Base-by-base conservation (phyloP, 2,888 invertebrate species). In the Ennomos quercinarius region DNA sequence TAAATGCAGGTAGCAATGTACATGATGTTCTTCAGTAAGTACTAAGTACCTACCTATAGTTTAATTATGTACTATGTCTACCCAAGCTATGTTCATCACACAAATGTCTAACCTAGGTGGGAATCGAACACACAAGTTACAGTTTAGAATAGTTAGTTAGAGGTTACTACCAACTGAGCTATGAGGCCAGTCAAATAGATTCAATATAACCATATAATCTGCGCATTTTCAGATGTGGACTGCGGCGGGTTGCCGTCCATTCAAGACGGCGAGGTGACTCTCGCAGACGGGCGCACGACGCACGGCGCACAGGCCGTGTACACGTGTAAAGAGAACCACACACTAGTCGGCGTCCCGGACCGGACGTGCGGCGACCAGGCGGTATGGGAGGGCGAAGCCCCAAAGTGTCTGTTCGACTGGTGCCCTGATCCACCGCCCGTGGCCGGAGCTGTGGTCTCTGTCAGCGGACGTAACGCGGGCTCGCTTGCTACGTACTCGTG, bases 331-430 rank as follows among this genome's bases (percentile, higher is more conserved):
- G 95, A 96, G 74, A 98, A 98, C 81, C 96, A 97, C 83, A 98
- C 98, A 0, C 88, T 98, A 2, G 95, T 96, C 8, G 98, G 98
- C 0, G 94, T 91, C 66, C 93, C 94, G 46, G 94, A 94, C 62
- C 90, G 97, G 17, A 89, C 92, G n/a, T 98, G 98, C 76, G 94
- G 94, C 0, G 94, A 96, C 58, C 94, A 94, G 40, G 97, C 96
- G 0, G 84, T 93, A 48, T 98, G 98, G 98, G 95, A 94, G 44
- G 96, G 96, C 0, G 94, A 95, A 55, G 93, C 95, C 8, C 97
- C 98, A 0, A 95, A 95, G 73, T 98, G 98, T 82, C 87, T 97
- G 47, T 97, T 96, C 78, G 95, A 97, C 86, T 96, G 98, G 97
- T 98, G 98, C 80, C 96, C 97, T 0, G 96, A 96, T 64, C 97